Evolutionary conservation across 2,797 vertebrate species (phyloP).

Genomic region (Pipistrellus pygmaeus): DNA sequence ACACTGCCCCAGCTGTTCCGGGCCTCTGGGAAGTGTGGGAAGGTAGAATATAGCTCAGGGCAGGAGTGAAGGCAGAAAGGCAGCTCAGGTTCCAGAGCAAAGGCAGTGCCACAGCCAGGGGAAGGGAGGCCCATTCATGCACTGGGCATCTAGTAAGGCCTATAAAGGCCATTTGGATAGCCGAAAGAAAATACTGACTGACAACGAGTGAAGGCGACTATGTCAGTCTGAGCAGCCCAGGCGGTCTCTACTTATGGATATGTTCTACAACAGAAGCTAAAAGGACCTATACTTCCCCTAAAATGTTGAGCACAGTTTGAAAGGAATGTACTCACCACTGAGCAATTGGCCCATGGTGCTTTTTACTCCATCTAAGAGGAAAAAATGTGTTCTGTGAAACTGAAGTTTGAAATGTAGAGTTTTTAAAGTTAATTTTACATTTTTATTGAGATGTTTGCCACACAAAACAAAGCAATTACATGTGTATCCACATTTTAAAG

Average conservation of each 20-base stretch:
- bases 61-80: too few species aligned
- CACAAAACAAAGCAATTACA: background rate
- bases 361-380: slow-evolving; percentile 71
- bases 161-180: background rate
- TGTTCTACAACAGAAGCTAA: background rate
- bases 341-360: slow-evolving; percentile 69
- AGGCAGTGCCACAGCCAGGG: too few species aligned
- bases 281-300: background rate
- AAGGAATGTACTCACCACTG: slow-evolving; percentile 72
- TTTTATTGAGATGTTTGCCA: background rate
- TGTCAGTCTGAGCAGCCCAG: background rate
- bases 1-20: too few species aligned
- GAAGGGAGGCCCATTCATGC: too few species aligned
- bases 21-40: too few species aligned
- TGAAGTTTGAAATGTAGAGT: background rate
- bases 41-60: too few species aligned
- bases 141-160: background rate
- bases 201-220: background rate
- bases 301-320: slow-evolving; percentile 61
- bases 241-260: background rate
- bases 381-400: slow-evolving; percentile 76
- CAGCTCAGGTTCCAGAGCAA: too few species aligned
- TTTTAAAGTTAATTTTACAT: slow-evolving; percentile 9
- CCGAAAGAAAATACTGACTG: background rate
- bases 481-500: background rate